Base-by-base conservation (phyloP, 1,140 invertebrate species). In the Heliothis virescens region DNA sequence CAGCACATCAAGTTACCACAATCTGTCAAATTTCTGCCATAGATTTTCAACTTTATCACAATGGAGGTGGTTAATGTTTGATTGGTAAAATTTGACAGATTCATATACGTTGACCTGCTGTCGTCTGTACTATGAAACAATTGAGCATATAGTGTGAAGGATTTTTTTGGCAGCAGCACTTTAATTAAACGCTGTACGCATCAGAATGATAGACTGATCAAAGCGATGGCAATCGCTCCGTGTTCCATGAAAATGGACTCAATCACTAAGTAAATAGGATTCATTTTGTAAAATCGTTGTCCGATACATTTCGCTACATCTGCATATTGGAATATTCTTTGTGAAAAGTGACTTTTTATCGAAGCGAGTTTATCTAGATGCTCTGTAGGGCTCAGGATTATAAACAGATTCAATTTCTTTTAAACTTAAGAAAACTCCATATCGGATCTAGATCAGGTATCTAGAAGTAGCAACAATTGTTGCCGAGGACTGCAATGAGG, bases 211-310 rank as follows among this genome's bases (percentile, higher is more conserved):
- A 63, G 34, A 15, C 2, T 9, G 62, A 63, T 60, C 57, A 60
- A 60, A 60, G 62, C n/a, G 34, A 47, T 41, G 10, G 13, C n/a
- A 5, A 63, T 63, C 62, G 15, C 34, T 41, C 62, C 34, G 29
- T 41, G 41, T 47, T 63, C 34, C 62, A 15, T 63, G 34, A 63
- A 63, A 63, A 63, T 63, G 62, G 15, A 63, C 62, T 18, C 29
- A 26, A 3, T 15, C 29, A 16, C 9, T 7, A 34, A 13, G 29
- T 63, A 10, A 63, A 63, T 34, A n/a, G 34, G 16, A 63, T 63
- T 63, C 62, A 34, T 63, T 63, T 63, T 63, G 7, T 15, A n/a
- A 63, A 63, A 63, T 63, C 15, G n/a, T 29, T 9, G 34, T 41
- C 7, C 62, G 62, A 47, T 47, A 34, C 34, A 47, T 15, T 63